Conservation (phyloP, 2,797 vertebrate species). For the Argyrosomus regius region DNA sequence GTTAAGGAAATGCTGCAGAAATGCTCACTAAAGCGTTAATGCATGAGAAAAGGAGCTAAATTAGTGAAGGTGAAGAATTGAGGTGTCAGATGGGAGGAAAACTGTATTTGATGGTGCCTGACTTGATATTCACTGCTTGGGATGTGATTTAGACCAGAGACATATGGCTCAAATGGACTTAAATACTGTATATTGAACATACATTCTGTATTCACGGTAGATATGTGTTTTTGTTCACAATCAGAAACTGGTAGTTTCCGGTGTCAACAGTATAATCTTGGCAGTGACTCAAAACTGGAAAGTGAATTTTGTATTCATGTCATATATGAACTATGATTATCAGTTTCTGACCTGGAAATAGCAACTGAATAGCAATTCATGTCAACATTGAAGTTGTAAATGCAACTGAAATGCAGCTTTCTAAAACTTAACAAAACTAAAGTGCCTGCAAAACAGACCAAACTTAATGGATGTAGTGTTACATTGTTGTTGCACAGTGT, state of each 20-base stretch:
- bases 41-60: conserved; percentile 49
- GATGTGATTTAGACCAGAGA: neutral
- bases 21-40: conserved; percentile 63
- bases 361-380: too few species aligned
- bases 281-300: neutral
- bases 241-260: neutral
- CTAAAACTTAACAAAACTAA: neutral
- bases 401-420: neutral
- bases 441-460: neutral
- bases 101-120: conserved; percentile 3
- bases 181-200: neutral
- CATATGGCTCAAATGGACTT: neutral
- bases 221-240: neutral
- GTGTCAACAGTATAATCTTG: neutral
- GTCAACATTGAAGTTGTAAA: neutral
- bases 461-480: neutral
- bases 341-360: neutral
- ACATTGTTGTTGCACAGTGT: neutral
- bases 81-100: conserved; percentile 20
- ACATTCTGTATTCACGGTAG: neutral
- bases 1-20: conserved; percentile 46
- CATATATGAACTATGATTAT: neutral
- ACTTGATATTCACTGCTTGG: neutral
- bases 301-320: neutral
- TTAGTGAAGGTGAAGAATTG: conserved; percentile 26